Evolutionary conservation across 2,113 vertebrate species (phyloP), one percentile per base, ranked within the genome.

Genomic region (Megaceryle torquata): DNA sequence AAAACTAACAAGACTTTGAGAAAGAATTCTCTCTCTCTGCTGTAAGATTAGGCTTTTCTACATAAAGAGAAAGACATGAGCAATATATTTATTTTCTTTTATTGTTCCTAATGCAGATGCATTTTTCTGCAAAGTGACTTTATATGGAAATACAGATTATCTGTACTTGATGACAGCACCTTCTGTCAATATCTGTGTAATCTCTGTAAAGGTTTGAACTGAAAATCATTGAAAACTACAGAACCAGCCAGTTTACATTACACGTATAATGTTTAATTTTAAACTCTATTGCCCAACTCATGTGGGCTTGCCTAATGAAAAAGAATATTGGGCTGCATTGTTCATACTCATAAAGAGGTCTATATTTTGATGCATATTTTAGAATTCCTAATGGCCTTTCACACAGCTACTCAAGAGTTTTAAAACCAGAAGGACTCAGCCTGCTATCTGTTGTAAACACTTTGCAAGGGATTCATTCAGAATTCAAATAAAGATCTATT

Each of bases 101-200:
- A 86, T 89, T 93, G 76, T 96, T 91, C 67, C 61, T 84, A 41
- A 43, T 88, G 74, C 89, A 95, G 89, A 68, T 91, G 63, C 94
- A 63, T 53, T 92, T 96, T 96, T 97, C 80, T 96, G 92, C 50
- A 95, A 95, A 91, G 83, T 86, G 81, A 75, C 74, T 94, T 1
- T 76, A 31, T 80, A 82, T 88, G 76, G 85, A 95, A 94, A 91
- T 77, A 82, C 3, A 88, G 93, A 82, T 96, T 91, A 89, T 83
- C 87, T 91, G 82, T 80, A 56, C 67, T 91, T 74, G 81, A 85
- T 94, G 91, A 37, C 82, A 92, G 60, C 59, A 74, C 78, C 59
- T 76, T 86, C 93, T 88, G 84, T 87, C 94, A 78, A 76, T 96
- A 72, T 84, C 86, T 69, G 15, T 88, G 75, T 89, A 61, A 89